Evolutionary conservation across 2,888 invertebrate species (phyloP).

Genomic region (Plusia festucae): DNA sequence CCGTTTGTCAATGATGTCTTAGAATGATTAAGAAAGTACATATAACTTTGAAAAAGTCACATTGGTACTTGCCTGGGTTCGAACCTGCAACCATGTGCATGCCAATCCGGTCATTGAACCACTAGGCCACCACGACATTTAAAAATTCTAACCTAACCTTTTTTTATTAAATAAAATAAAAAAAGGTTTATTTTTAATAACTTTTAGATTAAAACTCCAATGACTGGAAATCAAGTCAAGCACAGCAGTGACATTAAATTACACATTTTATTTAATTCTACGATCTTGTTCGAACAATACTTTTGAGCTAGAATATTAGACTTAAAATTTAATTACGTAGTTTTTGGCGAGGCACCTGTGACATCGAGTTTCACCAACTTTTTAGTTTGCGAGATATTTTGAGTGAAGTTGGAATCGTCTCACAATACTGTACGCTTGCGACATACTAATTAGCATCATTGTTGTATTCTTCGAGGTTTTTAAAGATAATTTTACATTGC

Average conservation of each 20-base stretch:
- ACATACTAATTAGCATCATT: conserved; percentile 39
- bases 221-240: not conserved
- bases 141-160: too few species aligned
- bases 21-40: too few species aligned
- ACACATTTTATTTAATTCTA: not conserved
- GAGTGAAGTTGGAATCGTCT: conserved; percentile 33
- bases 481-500: not conserved
- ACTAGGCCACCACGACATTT: too few species aligned
- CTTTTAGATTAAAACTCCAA: too few species aligned
- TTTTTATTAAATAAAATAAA: too few species aligned
- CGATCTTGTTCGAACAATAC: not conserved
- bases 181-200: too few species aligned
- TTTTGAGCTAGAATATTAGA: conserved; percentile 11
- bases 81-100: too few species aligned
- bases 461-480: not conserved
- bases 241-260: not conserved
- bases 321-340: conserved; percentile 35
- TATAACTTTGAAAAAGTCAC: too few species aligned
- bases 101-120: too few species aligned
- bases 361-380: conserved; percentile 30
- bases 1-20: too few species aligned
- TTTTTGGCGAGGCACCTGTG: conserved; percentile 40
- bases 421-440: conserved; percentile 13
- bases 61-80: too few species aligned
- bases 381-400: conserved; percentile 45